Conservation (phyloP, 35 echinoderm and acorn worm species). For the Stichopus chloronotus region DNA sequence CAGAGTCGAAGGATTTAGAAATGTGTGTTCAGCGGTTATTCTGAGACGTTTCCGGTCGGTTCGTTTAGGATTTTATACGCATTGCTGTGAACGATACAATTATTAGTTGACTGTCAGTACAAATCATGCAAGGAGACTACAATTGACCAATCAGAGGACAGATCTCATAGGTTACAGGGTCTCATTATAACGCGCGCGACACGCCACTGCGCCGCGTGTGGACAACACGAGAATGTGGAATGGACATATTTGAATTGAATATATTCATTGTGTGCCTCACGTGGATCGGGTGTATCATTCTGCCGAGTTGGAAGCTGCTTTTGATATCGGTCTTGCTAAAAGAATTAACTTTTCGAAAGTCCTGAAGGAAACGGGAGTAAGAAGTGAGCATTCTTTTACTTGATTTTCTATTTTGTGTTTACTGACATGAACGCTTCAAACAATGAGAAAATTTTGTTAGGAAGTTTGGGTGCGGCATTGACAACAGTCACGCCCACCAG, state of each 20-base stretch:
- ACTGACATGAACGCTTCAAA: no score
- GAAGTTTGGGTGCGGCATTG: background rate
- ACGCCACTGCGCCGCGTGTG: background rate
- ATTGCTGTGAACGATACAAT: no score
- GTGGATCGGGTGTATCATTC: constrained; percentile 7
- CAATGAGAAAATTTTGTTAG: no score
- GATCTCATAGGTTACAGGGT: background rate
- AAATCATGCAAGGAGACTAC: background rate
- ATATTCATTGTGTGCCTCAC: constrained; percentile 6
- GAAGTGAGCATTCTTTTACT: background rate
- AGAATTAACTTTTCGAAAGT: background rate
- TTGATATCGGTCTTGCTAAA: background rate
- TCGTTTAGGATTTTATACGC: no score
- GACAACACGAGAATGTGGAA: background rate
- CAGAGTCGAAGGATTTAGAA: no score
- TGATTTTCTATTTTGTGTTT: background rate
- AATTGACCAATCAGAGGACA: background rate
- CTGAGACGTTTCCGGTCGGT: no score
- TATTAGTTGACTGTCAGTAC: no score
- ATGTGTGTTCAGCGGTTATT: no score
- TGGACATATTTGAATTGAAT: constrained; percentile 2
- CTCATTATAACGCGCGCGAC: background rate
- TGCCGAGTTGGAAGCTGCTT: background rate
- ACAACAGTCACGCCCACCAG: background rate
- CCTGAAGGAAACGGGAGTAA: background rate